Conservation (phyloP, 2,888 invertebrate species). For the Dasysyrphus tricinctus region DNA sequence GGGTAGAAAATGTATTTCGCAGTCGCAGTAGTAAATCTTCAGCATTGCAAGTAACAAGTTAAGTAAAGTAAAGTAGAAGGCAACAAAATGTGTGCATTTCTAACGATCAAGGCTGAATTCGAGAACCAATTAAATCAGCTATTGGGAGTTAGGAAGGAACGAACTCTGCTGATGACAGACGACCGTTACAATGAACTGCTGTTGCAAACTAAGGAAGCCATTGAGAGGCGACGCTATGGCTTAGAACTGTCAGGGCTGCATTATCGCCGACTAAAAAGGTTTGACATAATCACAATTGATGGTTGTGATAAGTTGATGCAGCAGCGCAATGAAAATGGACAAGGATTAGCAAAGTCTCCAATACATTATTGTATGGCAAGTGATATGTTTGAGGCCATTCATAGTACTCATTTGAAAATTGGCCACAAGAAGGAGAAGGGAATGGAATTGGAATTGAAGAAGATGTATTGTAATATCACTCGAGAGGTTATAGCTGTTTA, state of each 20-base stretch:
- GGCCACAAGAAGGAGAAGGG: conserved; percentile 67
- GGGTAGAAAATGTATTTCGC: conserved; percentile 32
- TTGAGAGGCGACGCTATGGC: conserved; percentile 26
- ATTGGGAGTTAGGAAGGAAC: conserved; percentile 36
- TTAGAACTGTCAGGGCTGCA: conserved; percentile 40
- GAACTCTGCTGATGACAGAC: conserved; percentile 46
- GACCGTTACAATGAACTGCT: conserved; percentile 49
- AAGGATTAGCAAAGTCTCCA: neutral
- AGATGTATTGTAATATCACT: conserved; percentile 64
- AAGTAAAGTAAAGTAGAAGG: neutral
- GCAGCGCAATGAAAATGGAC: conserved; percentile 13
- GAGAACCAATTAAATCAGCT: conserved; percentile 53
- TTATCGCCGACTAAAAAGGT: conserved; percentile 55
- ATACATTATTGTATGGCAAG: conserved; percentile 36
- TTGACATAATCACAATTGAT: conserved; percentile 48
- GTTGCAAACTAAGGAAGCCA: conserved; percentile 43
- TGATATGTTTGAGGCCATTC: conserved; percentile 61
- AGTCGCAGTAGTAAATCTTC: conserved; percentile 30
- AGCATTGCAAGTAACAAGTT: conserved; percentile 1
- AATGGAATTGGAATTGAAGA: conserved; percentile 59
- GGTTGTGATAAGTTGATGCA: conserved; percentile 30
- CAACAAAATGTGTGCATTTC: conserved; percentile 9
- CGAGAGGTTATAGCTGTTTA: conserved; percentile 56
- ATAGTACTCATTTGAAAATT: conserved; percentile 50
- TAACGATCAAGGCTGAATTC: conserved; percentile 47